Conservation (phyloP, 2,888 invertebrate species). For the Drosophila neotestacea region DNA sequence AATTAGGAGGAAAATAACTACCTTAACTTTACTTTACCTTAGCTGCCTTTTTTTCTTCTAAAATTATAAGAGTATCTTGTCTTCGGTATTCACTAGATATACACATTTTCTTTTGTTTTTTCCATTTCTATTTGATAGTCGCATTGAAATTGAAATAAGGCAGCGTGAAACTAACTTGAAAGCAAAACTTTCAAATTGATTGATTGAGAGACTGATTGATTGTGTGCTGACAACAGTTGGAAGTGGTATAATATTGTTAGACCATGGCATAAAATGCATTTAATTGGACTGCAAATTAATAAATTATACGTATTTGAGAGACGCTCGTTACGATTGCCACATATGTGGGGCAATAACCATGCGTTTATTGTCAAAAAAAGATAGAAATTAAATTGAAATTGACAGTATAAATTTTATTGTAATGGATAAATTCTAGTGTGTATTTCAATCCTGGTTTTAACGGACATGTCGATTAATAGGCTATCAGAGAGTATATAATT, state of each 20-base stretch:
- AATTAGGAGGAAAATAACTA: too few species aligned
- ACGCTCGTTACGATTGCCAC: not conserved
- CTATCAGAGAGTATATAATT: not conserved
- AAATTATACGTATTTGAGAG: not conserved
- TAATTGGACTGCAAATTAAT: not conserved
- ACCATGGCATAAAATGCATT: constrained; percentile 3
- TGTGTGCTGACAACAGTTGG: constrained; percentile 12
- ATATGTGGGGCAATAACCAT: not conserved
- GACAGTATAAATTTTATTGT: not conserved
- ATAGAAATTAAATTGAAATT: not conserved
- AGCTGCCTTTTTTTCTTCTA: too few species aligned
- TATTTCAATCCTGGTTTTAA: not conserved
- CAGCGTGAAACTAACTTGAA: constrained; percentile 39
- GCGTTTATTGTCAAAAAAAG: constrained; percentile 10
- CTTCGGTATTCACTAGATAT: not conserved
- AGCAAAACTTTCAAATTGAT: constrained; percentile 47
- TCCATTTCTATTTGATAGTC: constrained; percentile 34
- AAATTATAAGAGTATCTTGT: not conserved
- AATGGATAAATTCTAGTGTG: constrained; percentile 17
- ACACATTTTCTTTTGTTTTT: not conserved
- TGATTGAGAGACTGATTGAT: constrained; percentile 61
- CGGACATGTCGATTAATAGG: not conserved
- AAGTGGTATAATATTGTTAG: constrained; percentile 8
- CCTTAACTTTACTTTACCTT: not conserved
- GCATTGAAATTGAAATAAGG: constrained; percentile 41